A percentile compares a stretch with the other conserved stretches of the same genome.
Conservation (phyloP, 35 echinoderm and acorn worm genomes). For the Eucidaris tribuloides region DNA sequence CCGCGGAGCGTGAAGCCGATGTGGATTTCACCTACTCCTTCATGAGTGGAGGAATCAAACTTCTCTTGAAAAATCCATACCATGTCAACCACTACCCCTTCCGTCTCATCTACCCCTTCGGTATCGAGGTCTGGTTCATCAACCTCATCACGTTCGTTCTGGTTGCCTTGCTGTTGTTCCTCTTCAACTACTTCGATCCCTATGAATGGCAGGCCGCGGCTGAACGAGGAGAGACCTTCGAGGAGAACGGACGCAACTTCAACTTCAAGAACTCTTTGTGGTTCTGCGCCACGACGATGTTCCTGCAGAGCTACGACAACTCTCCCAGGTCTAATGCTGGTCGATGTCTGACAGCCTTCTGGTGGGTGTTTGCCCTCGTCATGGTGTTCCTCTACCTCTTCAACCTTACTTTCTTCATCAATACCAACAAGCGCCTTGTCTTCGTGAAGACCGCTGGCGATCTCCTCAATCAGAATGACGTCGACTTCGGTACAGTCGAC, state of each 20-base stretch:
- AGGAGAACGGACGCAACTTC: slow-evolving; percentile 88
- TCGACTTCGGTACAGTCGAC: slow-evolving; percentile 76
- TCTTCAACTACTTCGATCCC: slow-evolving; percentile 86
- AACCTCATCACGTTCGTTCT: slow-evolving; percentile 81
- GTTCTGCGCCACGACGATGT: slow-evolving; percentile 82
- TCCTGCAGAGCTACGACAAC: slow-evolving; percentile 89
- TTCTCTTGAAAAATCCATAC: slow-evolving; percentile 84
- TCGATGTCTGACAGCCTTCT: slow-evolving; percentile 76
- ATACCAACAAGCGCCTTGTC: slow-evolving; percentile 70
- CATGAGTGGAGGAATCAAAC: slow-evolving; percentile 84
- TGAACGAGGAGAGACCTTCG: slow-evolving; percentile 70
- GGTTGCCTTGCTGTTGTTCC: slow-evolving; percentile 54
- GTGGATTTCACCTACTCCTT: slow-evolving; percentile 94
- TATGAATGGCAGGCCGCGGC: slow-evolving; percentile 89
- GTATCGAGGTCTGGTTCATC: slow-evolving; percentile 91
- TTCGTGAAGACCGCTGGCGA: slow-evolving; percentile 61
- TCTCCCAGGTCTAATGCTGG: slow-evolving; percentile 86
- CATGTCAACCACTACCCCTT: slow-evolving; percentile 76
- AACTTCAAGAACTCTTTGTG: slow-evolving; percentile 91
- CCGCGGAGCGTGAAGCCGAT: slow-evolving; percentile 62
- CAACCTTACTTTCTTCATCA: slow-evolving; percentile 87
- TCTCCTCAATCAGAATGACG: slow-evolving; percentile 67
- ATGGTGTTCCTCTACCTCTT: slow-evolving; percentile 95
- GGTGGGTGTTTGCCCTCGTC: slow-evolving; percentile 92
- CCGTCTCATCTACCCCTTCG: slow-evolving; percentile 84